Base-by-base conservation (phyloP, 2,113 vertebrate genomes). In the Xiphophorus hellerii region DNA sequence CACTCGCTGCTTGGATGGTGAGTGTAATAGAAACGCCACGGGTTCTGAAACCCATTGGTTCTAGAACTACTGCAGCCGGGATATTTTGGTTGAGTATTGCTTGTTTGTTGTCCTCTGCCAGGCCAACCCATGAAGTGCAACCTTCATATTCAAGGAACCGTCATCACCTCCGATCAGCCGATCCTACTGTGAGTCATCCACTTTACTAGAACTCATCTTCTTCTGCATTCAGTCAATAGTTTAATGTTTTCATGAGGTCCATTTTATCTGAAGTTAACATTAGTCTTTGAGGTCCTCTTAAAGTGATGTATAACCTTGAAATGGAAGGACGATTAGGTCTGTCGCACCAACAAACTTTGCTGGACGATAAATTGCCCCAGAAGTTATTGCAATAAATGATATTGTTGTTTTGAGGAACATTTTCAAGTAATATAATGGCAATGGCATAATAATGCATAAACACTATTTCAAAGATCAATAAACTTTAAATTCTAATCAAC, bases 61-160 rank as follows among this genome's bases (percentile, higher is more conserved):
- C 4, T 31, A 7, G 28, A 17, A 11, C 29, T 20, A 3, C 62
- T 31, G 28, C 17, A n/a, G 51, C 51, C 17, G 1, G 7, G 25
- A 3, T n/a, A 10, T 11, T 54, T 9, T 3, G 6, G 7, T 9
- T 25, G 22, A 25, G 22, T n/a, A 10, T 35, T 35, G 4, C 5
- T 69, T 69, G 31, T 71, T 60, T 66, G 72, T 39, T 31, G 6
- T 80, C 85, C n/a, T 67, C 71, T 70, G 74, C 30, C 87, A 99
- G 97, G 97, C 61, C 97, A 99, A 51, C 97, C 98, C 13, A 99
- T 99, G 98, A 99, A 99, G 91, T 99, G 97, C 90, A 98, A 98
- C 90, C 97, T 99, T 89, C 97, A 99, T 83, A 95, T 99, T 92
- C 98, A 98, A 77, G 97, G 97, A 69, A 98, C 95, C 71, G 94